phyloP scores from a whole-genome alignment of 2,113 vertebrate species.

The Lipophrys pholis region DNA sequence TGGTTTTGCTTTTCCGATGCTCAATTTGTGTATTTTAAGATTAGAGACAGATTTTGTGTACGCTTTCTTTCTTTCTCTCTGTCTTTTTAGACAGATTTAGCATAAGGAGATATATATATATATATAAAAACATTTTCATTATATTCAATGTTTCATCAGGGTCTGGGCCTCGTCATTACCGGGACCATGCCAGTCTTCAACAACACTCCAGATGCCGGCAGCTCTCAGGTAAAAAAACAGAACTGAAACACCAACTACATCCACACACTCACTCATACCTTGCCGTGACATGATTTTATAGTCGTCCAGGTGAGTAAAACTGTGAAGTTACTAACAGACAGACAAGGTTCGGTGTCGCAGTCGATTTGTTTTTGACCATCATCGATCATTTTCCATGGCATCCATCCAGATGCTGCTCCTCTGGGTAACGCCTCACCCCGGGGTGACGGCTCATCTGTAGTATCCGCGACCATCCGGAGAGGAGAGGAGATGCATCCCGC shows the following conservation, averaged over 20 bases:
- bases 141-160: conserved; percentile 77
- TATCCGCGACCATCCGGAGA: conserved; percentile 12
- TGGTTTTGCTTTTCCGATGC: no score
- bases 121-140: no score
- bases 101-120: no score
- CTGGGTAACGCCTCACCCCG: conserved; percentile 72
- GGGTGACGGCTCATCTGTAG: conserved; percentile 54
- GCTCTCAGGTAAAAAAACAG: conserved; percentile 85
- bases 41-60: no score
- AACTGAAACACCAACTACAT: not conserved
- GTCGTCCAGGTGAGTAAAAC: not conserved
- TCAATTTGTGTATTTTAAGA: no score
- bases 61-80: no score
- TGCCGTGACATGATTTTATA: not conserved
- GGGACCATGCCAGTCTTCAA: conserved; percentile 98
- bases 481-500: conserved; percentile 40
- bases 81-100: no score
- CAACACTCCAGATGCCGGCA: conserved; percentile 87
- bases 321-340: conserved; percentile 6
- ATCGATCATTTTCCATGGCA: conserved; percentile 44
- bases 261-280: no score
- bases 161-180: conserved; percentile 95
- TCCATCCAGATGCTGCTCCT: conserved; percentile 31
- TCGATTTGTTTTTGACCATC: conserved; percentile 28
- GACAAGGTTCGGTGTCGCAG: not conserved